Conservation (phyloP, 1,140 invertebrate species). For the Euura saliciscinereae region DNA sequence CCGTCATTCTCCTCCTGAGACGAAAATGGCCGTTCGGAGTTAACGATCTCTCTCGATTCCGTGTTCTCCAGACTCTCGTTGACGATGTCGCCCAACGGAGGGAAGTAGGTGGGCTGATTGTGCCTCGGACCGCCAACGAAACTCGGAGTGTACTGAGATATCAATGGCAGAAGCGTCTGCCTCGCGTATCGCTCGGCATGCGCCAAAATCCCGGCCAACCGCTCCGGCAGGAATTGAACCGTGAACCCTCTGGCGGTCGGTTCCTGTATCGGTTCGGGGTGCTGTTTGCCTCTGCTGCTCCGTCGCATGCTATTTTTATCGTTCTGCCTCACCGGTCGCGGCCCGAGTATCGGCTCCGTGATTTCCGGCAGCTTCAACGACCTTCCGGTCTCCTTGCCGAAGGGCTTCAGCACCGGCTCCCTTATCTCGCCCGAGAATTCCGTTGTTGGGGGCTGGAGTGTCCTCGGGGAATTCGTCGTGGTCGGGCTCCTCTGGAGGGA, state of each 20-base stretch:
- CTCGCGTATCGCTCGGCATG: conserved; percentile 81
- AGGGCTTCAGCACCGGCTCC: conserved; percentile 57
- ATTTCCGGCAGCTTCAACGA: conserved; percentile 67
- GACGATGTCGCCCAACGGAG: conserved; percentile 41
- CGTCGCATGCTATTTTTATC: conserved; percentile 25
- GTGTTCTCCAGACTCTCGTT: conserved; percentile 6
- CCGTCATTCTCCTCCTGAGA: not conserved
- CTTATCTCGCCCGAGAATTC: conserved; percentile 49
- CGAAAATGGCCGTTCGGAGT: not conserved
- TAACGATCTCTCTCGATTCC: not conserved
- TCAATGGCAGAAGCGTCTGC: conserved; percentile 73
- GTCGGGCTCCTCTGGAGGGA: conserved; percentile 30
- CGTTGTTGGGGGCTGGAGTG: conserved; percentile 24
- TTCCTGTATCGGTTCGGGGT: conserved; percentile 39
- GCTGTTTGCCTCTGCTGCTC: conserved; percentile 24
- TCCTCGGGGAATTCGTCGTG: conserved; percentile 9
- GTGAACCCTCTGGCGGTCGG: conserved; percentile 62
- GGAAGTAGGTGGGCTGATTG: conserved; percentile 53
- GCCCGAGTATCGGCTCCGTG: conserved; percentile 72
- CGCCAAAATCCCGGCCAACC: conserved; percentile 76
- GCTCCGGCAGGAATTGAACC: conserved; percentile 78
- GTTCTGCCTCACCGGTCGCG: conserved; percentile 58
- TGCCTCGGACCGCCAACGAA: conserved; percentile 45
- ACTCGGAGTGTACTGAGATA: conserved; percentile 76
- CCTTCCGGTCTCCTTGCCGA: conserved; percentile 57